A percentile compares a stretch with the other conserved stretches of the same genome.
These are phyloP conservation scores for Tamias sibiricus DNA, from an alignment of 2,113 vertebrate species.

Conservation along the genomic window DNA sequence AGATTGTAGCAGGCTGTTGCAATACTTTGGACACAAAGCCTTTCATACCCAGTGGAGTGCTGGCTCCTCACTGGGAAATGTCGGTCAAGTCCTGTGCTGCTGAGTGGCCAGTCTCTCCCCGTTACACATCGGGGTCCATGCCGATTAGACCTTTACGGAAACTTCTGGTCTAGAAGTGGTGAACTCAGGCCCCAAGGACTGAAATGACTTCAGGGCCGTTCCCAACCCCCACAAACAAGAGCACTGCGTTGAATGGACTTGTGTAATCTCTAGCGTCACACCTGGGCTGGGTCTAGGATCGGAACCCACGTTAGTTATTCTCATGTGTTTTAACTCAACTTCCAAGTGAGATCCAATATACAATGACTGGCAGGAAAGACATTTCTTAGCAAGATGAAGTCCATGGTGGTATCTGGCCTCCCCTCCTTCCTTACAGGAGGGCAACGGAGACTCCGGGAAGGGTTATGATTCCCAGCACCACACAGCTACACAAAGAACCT, in stretches of 20 bases:
- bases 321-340: slow-evolving; percentile 57
- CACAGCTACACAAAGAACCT: background rate
- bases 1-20: slow-evolving; percentile 51
- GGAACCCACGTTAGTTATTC: background rate
- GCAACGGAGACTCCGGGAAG: background rate
- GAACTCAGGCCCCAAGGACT: slow-evolving; percentile 69
- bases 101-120: background rate
- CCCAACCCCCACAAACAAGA: slow-evolving; percentile 66
- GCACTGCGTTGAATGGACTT: slow-evolving; percentile 61
- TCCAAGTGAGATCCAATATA: background rate
- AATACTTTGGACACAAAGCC: slow-evolving; percentile 63
- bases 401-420: too few relatives aligned
- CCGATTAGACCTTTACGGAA: slow-evolving; percentile 41
- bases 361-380: background rate
- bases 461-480: background rate
- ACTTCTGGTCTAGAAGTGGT: slow-evolving; percentile 69
- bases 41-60: slow-evolving; percentile 54
- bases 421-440: background rate
- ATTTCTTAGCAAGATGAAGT: background rate
- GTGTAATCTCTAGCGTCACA: slow-evolving; percentile 44
- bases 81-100: slow-evolving; percentile 60
- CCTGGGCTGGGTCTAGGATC: background rate
- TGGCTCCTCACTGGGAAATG: slow-evolving; percentile 58
- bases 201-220: slow-evolving; percentile 67
- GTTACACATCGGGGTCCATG: slow-evolving; percentile 56